Base-by-base conservation (phyloP, 2,888 invertebrate species). In the Ariolimax columbianus region DNA sequence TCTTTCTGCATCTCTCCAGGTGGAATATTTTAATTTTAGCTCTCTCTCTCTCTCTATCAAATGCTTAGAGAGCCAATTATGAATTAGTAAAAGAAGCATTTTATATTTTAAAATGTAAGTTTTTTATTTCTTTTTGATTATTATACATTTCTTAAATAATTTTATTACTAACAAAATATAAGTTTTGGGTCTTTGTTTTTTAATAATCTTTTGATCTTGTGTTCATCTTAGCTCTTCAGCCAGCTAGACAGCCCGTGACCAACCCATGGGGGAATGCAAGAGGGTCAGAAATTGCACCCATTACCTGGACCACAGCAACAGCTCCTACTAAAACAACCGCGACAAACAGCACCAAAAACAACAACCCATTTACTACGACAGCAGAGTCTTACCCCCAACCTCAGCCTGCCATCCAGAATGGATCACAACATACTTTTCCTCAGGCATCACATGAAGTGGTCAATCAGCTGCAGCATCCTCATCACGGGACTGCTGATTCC, bases 331-430 rank as follows among this genome's bases (percentile, higher is more conserved):
- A 17, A 55, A 23, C 83, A 70, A 72, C 75, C 47, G 68, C 78
- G 51, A 19, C 83, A 87, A 81, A 75, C 88, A 43, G 87, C 89
- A 81, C 87, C 89, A 68, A 85, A 80, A 78, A 78, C 90, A 79
- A 91, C 89, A 81, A 91, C 90, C 86, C 91, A 88, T 43, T 91
- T 90, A 26, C 77, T 14, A 63, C 73, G 11, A 23, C 83, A 30
- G 83, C 77, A 3, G 51, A 77, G 33, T 68, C 77, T 68, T 38
- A 77, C 47, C 90, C 97, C 97, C 91, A 97, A 97, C 90, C 97
- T 97, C 91, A 97, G 97, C 97, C 94, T n/a, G n/a, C 77, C 40
- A 80, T n/a, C 19, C 40, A 68, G 30, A 83, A 80, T 68, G 38
- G 81, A n/a, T 51, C 66, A n/a, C 83, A 75, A n/a, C 51, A 51